These are phyloP conservation scores for Sylvietta virens DNA, from an alignment of 2,113 vertebrate genomes.

Conservation along the genomic window DNA sequence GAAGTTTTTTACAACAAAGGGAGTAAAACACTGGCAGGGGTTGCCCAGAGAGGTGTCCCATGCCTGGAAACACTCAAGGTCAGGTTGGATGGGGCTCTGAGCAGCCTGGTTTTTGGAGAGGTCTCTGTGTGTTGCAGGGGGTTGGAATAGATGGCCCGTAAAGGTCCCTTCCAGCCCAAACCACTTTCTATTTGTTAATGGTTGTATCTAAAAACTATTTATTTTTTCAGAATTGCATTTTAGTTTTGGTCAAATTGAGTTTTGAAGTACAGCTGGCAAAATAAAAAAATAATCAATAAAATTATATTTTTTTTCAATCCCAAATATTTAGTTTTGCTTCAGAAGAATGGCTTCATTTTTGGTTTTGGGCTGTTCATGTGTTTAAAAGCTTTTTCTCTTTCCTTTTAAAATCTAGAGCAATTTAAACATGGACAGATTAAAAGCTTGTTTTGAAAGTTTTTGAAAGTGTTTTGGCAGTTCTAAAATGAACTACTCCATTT, in stretches of 20 bases:
- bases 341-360: background rate
- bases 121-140: background rate
- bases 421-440: slow-evolving; percentile 10
- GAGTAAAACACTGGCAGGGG: rapidly evolving
- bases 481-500: background rate
- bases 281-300: background rate
- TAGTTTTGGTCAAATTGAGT: background rate
- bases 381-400: background rate
- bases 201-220: background rate
- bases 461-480: slow-evolving; percentile 30
- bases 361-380: background rate
- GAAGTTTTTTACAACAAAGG: background rate
- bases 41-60: background rate
- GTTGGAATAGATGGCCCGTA: background rate
- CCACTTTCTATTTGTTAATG: background rate
- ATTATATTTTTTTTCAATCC: background rate
- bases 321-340: background rate
- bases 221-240: background rate
- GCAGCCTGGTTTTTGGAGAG: background rate
- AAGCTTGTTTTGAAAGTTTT: slow-evolving; percentile 22
- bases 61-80: background rate
- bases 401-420: background rate
- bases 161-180: background rate
- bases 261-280: background rate
- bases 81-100: background rate